phyloP scores from a whole-genome alignment of 2,113 vertebrate species.

The Saiga tatarica region DNA sequence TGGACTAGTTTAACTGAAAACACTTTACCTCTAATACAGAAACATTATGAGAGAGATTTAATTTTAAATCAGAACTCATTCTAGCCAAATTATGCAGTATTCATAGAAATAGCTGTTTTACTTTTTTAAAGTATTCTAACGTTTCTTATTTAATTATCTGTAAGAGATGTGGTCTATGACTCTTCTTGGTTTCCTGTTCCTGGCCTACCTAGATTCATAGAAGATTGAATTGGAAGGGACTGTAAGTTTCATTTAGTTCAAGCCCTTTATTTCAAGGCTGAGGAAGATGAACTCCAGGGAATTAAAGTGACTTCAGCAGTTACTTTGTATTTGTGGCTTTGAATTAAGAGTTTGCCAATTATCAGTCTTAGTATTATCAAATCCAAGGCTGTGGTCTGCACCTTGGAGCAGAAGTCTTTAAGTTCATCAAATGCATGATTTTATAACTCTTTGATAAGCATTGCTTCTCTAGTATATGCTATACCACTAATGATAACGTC shows the following conservation, averaged over 20 bases:
- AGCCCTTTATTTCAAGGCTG: background rate
- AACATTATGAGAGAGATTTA: background rate
- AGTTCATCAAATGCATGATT: background rate
- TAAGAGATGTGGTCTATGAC: background rate
- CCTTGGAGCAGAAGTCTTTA: background rate
- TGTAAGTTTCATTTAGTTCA: background rate
- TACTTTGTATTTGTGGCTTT: background rate
- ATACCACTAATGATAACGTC: background rate
- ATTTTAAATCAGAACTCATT: background rate
- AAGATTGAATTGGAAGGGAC: background rate
- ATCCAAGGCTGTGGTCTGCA: background rate
- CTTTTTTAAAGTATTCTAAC: slow-evolving; percentile 6
- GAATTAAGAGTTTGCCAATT: background rate
- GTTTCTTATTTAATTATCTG: background rate
- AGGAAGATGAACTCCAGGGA: background rate
- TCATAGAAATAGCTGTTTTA: background rate
- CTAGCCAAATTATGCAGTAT: background rate
- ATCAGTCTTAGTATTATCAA: background rate
- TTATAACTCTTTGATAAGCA: background rate
- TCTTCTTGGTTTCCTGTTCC: background rate
- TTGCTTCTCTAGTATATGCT: background rate
- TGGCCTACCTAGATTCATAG: background rate
- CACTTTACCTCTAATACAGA: background rate
- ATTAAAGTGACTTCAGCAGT: background rate
- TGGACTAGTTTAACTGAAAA: background rate